These are phyloP conservation scores for Nothobranchius furzeri DNA, from an alignment of 2,113 vertebrate genomes.

Conservation along the genomic window DNA sequence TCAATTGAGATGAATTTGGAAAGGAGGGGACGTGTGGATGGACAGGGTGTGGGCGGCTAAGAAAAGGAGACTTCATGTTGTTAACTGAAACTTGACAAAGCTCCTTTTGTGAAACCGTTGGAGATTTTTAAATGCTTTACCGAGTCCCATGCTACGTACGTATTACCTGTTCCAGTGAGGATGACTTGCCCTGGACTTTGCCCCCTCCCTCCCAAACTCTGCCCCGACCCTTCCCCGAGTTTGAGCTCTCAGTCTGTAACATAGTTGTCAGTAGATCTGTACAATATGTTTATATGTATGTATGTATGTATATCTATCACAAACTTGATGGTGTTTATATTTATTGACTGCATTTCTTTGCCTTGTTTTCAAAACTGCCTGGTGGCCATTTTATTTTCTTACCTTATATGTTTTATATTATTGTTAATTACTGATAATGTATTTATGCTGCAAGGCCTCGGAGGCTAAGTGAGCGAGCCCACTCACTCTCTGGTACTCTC, in stretches of 20 bases:
- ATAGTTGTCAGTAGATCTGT: conserved; percentile 73
- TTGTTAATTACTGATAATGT: conserved; percentile 63
- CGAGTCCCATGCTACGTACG: conserved; percentile 66
- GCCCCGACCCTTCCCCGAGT: conserved; percentile 8
- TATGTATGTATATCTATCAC: conserved; percentile 75
- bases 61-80: conserved; percentile 67
- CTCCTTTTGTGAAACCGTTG: conserved; percentile 71
- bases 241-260: conserved; percentile 66
- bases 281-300: conserved; percentile 82
- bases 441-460: conserved; percentile 69
- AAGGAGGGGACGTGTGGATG: background rate
- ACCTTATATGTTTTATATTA: conserved; percentile 64
- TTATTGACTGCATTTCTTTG: conserved; percentile 75
- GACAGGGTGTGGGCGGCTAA: conserved; percentile 13
- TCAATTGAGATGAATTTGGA: conserved; percentile 61
- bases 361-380: conserved; percentile 64
- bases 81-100: conserved; percentile 75
- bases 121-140: conserved; percentile 74
- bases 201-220: conserved; percentile 17
- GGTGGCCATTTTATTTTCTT: conserved; percentile 70
- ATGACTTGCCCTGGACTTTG: conserved; percentile 40
- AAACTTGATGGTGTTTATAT: conserved; percentile 79
- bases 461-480: conserved; percentile 53
- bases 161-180: conserved; percentile 62
- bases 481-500: conserved; percentile 28